Evolutionary conservation across 2,888 invertebrate genomes (phyloP).

Genomic region (Sinhomidia bicolor): DNA sequence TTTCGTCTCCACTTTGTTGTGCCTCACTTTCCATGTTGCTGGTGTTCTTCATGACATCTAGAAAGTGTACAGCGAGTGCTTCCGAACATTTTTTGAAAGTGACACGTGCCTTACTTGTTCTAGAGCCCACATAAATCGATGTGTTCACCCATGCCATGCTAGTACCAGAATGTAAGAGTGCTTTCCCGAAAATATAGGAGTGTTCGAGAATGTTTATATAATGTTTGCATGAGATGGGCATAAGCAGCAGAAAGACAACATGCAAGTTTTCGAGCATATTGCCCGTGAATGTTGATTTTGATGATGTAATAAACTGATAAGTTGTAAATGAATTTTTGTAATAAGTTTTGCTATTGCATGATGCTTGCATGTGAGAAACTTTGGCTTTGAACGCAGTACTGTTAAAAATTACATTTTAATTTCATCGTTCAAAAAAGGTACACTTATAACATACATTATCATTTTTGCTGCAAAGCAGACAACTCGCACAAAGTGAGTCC

Average conservation of each 20-base stretch:
- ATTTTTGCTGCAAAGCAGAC: no score
- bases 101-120: conserved; percentile 32
- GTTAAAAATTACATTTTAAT: no score
- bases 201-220: conserved; percentile 63
- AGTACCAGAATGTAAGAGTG: neutral
- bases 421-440: no score
- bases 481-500: no score
- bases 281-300: neutral
- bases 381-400: neutral
- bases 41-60: no score
- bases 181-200: conserved; percentile 19
- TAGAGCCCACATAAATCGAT: neutral
- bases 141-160: neutral
- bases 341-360: neutral
- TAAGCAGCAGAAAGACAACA: no score
- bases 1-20: no score
- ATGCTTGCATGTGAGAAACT: neutral
- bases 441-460: no score
- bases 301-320: neutral
- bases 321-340: neutral
- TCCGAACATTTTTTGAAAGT: conserved; percentile 46
- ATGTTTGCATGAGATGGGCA: conserved; percentile 17
- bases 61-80: no score
- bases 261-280: conserved; percentile 1
- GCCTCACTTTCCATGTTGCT: no score